Evolutionary conservation across 1,140 invertebrate species (phyloP).

Genomic region (Solenopsis invicta): DNA sequence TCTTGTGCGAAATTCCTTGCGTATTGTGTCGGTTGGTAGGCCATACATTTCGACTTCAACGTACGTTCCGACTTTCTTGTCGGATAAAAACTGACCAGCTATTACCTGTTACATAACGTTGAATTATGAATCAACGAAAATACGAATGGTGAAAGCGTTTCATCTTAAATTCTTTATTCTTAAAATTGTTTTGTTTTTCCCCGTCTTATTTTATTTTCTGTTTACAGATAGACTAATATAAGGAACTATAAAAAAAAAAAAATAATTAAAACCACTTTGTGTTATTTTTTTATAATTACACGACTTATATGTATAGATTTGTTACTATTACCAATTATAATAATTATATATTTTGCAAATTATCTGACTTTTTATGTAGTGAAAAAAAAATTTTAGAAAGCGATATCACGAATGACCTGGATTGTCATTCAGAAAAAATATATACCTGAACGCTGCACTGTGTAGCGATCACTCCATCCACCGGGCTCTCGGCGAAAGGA

Average conservation of each 20-base stretch:
- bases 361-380: not conserved
- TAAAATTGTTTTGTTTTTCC: not conserved
- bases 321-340: not conserved
- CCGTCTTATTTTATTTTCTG: not conserved
- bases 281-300: not conserved
- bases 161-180: not conserved
- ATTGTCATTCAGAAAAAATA: slow-evolving; percentile 2
- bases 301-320: not conserved
- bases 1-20: slow-evolving; percentile 98
- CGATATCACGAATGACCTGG: not conserved
- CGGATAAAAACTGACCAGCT: slow-evolving; percentile 99
- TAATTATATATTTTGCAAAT: too few species aligned
- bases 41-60: slow-evolving; percentile 99
- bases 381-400: not conserved
- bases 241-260: not conserved
- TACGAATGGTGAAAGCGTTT: not conserved
- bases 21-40: slow-evolving; percentile 98
- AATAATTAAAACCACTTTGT: not conserved
- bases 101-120: slow-evolving; percentile 92
- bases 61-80: slow-evolving; percentile 99
- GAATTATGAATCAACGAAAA: not conserved
- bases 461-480: slow-evolving; percentile 99
- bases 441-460: slow-evolving; percentile 98
- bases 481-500: slow-evolving; percentile 99
- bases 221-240: not conserved